Percentiles rank a stretch among this genome's conserved stretches.
phyloP scores from a whole-genome alignment of 1,140 invertebrate genomes.

The Lutraria rhynchaena region DNA sequence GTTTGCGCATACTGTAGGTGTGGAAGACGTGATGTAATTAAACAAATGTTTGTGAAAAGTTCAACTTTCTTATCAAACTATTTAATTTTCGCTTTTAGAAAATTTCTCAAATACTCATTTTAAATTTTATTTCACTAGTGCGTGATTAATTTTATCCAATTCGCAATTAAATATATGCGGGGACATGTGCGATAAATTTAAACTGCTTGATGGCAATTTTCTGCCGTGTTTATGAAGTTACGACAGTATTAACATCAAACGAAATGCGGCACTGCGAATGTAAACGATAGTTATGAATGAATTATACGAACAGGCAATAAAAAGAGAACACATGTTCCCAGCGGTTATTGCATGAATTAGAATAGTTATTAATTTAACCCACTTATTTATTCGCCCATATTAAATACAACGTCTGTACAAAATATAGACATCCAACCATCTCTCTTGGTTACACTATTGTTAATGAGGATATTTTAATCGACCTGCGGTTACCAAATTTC shows the following conservation, averaged over 20 bases:
- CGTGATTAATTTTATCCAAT: neutral
- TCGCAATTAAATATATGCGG: conserved; percentile 27
- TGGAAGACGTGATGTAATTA: neutral
- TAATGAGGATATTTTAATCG: conserved; percentile 10
- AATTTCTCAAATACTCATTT: neutral
- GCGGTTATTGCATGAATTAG: neutral
- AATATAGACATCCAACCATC: neutral
- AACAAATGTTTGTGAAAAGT: no score
- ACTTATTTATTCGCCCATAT: no score
- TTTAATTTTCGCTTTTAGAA: no score
- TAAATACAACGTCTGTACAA: neutral
- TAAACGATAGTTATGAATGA: conserved; percentile 23
- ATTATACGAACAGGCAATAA: conserved; percentile 19
- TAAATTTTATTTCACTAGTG: neutral
- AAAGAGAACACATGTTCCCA: neutral
- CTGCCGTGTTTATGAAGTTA: neutral
- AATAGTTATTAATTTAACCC: neutral
- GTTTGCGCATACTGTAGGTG: neutral
- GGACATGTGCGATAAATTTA: conserved; percentile 39
- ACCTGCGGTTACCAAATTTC: neutral
- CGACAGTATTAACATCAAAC: conserved; percentile 27
- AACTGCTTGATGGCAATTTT: conserved; percentile 32
- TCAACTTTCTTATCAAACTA: no score
- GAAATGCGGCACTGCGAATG: conserved; percentile 4
- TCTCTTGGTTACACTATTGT: neutral